Evolutionary conservation across 2,888 invertebrate species (phyloP).

Genomic region (Venustoraphidia nigricollis): DNA sequence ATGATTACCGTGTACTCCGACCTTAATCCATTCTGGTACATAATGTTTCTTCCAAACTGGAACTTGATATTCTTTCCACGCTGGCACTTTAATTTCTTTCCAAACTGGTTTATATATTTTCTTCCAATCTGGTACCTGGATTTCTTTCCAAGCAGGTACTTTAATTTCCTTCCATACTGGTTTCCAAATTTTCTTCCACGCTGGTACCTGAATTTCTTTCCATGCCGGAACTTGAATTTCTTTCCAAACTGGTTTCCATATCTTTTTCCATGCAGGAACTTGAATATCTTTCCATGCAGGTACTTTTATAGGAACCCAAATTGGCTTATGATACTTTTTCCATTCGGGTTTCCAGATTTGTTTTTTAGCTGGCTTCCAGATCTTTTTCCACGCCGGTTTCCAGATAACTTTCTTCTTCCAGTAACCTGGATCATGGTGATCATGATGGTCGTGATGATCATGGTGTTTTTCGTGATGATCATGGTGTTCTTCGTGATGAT

Average conservation of each 20-base stretch:
- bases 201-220: constrained; percentile 58
- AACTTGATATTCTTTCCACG: constrained; percentile 55
- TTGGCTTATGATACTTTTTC: constrained; percentile 68
- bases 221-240: constrained; percentile 59
- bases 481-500: constrained; percentile 20
- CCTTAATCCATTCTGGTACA: constrained; percentile 65
- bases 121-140: constrained; percentile 55
- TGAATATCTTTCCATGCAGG: constrained; percentile 67
- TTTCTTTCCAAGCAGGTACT: constrained; percentile 59
- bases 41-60: constrained; percentile 62
- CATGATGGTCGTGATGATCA: constrained; percentile 35
- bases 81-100: constrained; percentile 48
- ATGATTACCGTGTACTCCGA: constrained; percentile 66
- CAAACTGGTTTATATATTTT: constrained; percentile 43
- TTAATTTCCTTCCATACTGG: constrained; percentile 50
- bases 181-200: constrained; percentile 55
- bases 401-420: constrained; percentile 61
- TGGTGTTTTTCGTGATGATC: too few relatives aligned
- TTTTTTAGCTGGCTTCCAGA: constrained; percentile 56
- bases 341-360: constrained; percentile 56
- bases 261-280: constrained; percentile 59
- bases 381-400: constrained; percentile 60
- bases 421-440: constrained; percentile 61
- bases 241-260: constrained; percentile 58
- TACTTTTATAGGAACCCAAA: constrained; percentile 60